Conservation (phyloP, 2,113 vertebrate genomes). For the Pleuronectes platessa region DNA sequence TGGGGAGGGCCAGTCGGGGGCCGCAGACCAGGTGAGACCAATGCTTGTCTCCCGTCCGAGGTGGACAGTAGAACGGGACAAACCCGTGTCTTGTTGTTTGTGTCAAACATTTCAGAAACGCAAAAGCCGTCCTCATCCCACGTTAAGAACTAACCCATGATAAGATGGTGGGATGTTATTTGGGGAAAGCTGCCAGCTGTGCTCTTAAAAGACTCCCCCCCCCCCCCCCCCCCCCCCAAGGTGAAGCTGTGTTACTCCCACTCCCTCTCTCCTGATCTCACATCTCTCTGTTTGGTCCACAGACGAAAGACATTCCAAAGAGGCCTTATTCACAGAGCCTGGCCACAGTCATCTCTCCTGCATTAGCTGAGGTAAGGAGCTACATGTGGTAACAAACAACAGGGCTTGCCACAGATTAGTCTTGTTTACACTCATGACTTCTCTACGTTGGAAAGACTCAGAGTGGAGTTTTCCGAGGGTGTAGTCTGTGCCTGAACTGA, state of each 20-base stretch:
- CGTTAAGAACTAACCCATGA: no score
- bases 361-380: slow-evolving; percentile 91
- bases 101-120: no score
- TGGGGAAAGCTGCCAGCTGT: no score
- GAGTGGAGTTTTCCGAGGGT: no score
- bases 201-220: no score
- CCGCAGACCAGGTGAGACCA: slow-evolving; percentile 84
- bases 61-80: no score
- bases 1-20: slow-evolving; percentile 86
- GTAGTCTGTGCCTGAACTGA: not conserved
- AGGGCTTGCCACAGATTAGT: not conserved
- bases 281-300: not conserved
- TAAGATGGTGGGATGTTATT: no score
- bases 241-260: not conserved
- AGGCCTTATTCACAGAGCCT: slow-evolving; percentile 95
- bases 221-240: no score
- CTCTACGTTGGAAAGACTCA: not conserved
- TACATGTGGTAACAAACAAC: not conserved
- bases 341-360: slow-evolving; percentile 92
- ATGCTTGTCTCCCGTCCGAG: not conserved
- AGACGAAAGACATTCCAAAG: slow-evolving; percentile 91
- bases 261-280: not conserved
- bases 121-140: no score
- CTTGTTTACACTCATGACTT: not conserved
- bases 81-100: no score